These are phyloP conservation scores for Deroptyus accipitrinus DNA, from an alignment of 2,113 vertebrate species.

Conservation along the genomic window DNA sequence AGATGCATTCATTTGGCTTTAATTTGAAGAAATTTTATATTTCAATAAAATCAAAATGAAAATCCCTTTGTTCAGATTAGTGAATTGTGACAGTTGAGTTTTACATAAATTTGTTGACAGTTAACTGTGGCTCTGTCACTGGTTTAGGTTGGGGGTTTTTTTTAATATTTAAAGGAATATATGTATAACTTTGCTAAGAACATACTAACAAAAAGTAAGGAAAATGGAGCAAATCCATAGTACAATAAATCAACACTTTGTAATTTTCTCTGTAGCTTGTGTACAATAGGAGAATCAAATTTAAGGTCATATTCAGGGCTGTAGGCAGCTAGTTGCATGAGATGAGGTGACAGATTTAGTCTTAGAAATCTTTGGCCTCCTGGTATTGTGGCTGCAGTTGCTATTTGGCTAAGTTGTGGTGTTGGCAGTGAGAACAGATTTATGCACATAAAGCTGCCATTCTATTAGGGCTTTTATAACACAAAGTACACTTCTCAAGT, in stretches of 20 bases:
- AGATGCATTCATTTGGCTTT: conserved; percentile 56
- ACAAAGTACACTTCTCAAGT: conserved; percentile 30
- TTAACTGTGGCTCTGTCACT: neutral
- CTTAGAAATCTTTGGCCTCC: conserved; percentile 7
- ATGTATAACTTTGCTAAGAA: neutral
- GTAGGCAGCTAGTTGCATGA: conserved; percentile 20
- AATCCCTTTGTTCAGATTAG: neutral
- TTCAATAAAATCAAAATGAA: conserved; percentile 55
- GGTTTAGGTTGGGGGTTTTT: neutral
- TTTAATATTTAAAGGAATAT: neutral
- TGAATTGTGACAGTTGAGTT: neutral
- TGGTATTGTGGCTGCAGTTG: conserved; percentile 16
- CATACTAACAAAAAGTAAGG: neutral
- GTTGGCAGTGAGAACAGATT: conserved; percentile 38
- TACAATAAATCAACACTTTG: conserved; percentile 11
- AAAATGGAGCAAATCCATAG: neutral
- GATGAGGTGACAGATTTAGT: conserved; percentile 48
- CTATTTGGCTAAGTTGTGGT: conserved; percentile 28
- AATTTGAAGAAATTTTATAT: conserved; percentile 59
- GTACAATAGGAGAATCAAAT: conserved; percentile 5
- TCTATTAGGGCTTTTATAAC: conserved; percentile 31
- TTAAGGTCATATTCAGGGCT: conserved; percentile 19
- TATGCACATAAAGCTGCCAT: conserved; percentile 50
- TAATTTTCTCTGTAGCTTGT: conserved; percentile 15
- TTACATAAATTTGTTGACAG: neutral